Evolutionary conservation across 2,888 invertebrate genomes (phyloP).

Genomic region (Erebia epiphron): DNA sequence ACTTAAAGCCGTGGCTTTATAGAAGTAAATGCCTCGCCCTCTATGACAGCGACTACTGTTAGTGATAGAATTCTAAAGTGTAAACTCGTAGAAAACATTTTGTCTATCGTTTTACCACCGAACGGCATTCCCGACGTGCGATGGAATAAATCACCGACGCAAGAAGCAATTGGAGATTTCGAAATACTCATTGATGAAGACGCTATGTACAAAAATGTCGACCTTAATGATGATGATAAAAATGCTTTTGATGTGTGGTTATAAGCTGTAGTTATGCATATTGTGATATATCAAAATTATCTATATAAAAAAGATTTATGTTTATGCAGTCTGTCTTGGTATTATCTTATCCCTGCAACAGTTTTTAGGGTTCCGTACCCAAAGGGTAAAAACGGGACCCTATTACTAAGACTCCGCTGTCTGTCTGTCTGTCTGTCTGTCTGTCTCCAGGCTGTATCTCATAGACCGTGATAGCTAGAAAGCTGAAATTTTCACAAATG

Average conservation of each 20-base stretch:
- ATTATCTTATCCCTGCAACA: too few relatives aligned
- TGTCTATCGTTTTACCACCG: conserved; percentile 95
- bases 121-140: conserved; percentile 94
- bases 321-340: too few relatives aligned
- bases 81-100: conserved; percentile 96
- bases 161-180: conserved; percentile 90
- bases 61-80: conserved; percentile 97
- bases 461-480: too few relatives aligned
- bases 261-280: not conserved
- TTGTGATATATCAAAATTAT: too few relatives aligned
- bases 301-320: too few relatives aligned
- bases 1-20: conserved; percentile 97
- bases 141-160: conserved; percentile 91
- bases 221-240: not conserved
- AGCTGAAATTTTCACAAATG: too few relatives aligned
- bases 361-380: too few relatives aligned
- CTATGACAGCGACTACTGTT: conserved; percentile 96
- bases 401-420: too few relatives aligned
- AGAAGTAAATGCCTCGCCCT: conserved; percentile 97
- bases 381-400: too few relatives aligned
- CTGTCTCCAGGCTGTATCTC: too few relatives aligned
- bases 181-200: conserved; percentile 93
- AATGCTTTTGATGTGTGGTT: not conserved
- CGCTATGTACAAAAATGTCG: conserved; percentile 82
- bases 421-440: too few relatives aligned